A percentile compares a stretch with the other conserved stretches of the same genome.
Evolutionary conservation across 2,113 vertebrate genomes (phyloP).

Genomic region (Triplophysa siluroides): DNA sequence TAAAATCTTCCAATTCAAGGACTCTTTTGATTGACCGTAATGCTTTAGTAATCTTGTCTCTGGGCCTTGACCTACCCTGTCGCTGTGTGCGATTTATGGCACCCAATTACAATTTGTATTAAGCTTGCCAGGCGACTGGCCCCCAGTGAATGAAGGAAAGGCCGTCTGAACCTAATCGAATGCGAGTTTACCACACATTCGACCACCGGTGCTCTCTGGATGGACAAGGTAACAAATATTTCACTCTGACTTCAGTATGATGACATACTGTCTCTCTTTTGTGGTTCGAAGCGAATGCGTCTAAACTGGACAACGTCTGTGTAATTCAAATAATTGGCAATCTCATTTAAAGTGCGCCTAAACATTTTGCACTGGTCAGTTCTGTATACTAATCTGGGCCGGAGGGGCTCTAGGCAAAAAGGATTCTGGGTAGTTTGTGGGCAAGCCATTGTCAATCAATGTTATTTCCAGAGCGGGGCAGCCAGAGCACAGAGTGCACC

Average conservation of each 20-base stretch:
- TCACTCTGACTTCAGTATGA: slow-evolving; percentile 9
- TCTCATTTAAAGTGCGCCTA: slow-evolving; percentile 15
- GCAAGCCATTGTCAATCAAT: slow-evolving; percentile 51
- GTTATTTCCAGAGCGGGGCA: slow-evolving; percentile 42
- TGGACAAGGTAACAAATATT: slow-evolving; percentile 22
- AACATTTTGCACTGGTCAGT: not conserved
- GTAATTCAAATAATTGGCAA: not conserved
- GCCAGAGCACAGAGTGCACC: slow-evolving; percentile 42
- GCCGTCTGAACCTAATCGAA: slow-evolving; percentile 45
- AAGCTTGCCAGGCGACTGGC: slow-evolving; percentile 46
- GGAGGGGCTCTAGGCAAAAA: slow-evolving; percentile 34
- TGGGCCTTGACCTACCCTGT: slow-evolving; percentile 73
- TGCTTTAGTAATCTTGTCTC: slow-evolving; percentile 71
- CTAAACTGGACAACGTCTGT: not conserved
- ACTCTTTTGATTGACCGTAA: slow-evolving; percentile 59
- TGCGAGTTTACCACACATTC: slow-evolving; percentile 41
- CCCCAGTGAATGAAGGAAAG: slow-evolving; percentile 32
- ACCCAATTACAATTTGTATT: slow-evolving; percentile 64
- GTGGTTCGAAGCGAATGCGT: not conserved
- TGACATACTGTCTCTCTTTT: not conserved
- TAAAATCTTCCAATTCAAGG: slow-evolving; percentile 63
- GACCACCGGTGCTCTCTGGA: slow-evolving; percentile 10
- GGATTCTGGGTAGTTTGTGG: slow-evolving; percentile 44
- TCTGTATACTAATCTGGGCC: slow-evolving; percentile 25
- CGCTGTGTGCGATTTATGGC: slow-evolving; percentile 68